phyloP scores from a whole-genome alignment of 2,797 vertebrate genomes.

The Gambusia yucatana region DNA sequence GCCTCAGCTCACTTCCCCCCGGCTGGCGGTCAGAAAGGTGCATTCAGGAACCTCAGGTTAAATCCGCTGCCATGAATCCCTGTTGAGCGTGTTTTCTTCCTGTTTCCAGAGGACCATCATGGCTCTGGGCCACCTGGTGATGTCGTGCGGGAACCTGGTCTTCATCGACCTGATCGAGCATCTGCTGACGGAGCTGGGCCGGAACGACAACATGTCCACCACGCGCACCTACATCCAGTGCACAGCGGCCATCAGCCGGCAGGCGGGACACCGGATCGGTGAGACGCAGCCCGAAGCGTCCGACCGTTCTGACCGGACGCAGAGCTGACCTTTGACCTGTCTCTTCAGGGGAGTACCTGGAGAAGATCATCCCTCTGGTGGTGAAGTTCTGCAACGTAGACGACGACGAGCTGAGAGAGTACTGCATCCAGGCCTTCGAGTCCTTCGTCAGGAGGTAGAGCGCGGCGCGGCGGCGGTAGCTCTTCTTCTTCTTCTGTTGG shows the following conservation, averaged over 20 bases:
- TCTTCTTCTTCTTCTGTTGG: not conserved
- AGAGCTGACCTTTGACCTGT: conserved; percentile 6
- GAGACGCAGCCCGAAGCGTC: conserved; percentile 60
- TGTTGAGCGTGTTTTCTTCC: not conserved
- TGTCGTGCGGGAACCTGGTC: conserved; percentile 98
- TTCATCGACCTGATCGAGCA: conserved; percentile 99
- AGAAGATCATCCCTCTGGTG: conserved; percentile 97
- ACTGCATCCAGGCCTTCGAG: conserved; percentile 99
- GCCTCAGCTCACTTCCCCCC: conserved; percentile 97
- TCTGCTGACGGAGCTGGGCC: conserved; percentile 93
- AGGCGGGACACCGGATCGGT: conserved; percentile 98
- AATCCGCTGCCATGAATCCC: too few relatives aligned
- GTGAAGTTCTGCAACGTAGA: conserved; percentile 99
- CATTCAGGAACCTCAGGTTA: not conserved
- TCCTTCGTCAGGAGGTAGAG: conserved; percentile 95
- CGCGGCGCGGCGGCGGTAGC: accelerated
- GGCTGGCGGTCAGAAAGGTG: conserved; percentile 95
- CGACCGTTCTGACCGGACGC: not conserved
- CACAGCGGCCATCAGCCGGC: conserved; percentile 98
- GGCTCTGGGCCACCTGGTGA: conserved; percentile 98
- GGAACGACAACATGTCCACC: conserved; percentile 99
- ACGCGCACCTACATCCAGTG: conserved; percentile 99
- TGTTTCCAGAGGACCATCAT: conserved; percentile 85
- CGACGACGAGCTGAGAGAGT: conserved; percentile 96
- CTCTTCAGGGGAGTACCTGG: conserved; percentile 89